These are phyloP conservation scores for Callipepla squamata DNA, from an alignment of 2,113 vertebrate genomes.

Conservation along the genomic window DNA sequence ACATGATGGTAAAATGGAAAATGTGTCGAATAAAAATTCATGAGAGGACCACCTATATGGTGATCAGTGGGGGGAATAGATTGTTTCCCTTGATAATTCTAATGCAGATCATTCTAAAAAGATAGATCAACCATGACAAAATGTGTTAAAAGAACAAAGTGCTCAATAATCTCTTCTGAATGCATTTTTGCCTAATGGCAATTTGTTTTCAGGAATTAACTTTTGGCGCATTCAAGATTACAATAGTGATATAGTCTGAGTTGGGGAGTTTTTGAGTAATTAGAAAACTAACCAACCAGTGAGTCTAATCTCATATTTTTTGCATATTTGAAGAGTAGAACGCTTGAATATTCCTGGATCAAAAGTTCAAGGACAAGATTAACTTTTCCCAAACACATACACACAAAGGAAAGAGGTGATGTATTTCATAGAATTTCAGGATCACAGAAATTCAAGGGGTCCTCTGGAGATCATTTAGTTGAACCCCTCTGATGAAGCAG, in stretches of 20 bases:
- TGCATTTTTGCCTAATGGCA: background rate
- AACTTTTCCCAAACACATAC: background rate
- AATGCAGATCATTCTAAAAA: slow-evolving; percentile 6
- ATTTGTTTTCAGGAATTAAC: slow-evolving; percentile 39
- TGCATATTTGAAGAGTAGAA: background rate
- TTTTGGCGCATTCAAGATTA: background rate
- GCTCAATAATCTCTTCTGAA: background rate
- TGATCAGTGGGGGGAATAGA: background rate
- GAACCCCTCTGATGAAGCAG: too few species aligned
- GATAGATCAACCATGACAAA: background rate
- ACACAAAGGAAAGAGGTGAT: background rate
- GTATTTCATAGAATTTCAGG: background rate
- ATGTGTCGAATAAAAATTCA: slow-evolving; percentile 28
- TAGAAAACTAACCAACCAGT: background rate
- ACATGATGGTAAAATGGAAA: slow-evolving; percentile 8
- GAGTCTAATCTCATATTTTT: background rate
- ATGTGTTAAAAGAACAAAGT: background rate
- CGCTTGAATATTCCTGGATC: background rate
- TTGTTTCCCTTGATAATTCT: background rate
- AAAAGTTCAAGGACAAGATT: background rate
- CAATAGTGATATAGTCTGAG: background rate
- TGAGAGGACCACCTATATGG: slow-evolving; percentile 8
- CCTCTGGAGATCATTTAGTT: too few species aligned
- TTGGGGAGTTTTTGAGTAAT: background rate
- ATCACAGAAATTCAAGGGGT: too few species aligned